Evolutionary conservation across 2,888 invertebrate genomes (phyloP), one percentile per base, ranked within the genome.

Genomic region (Drosophila longiperda): DNA sequence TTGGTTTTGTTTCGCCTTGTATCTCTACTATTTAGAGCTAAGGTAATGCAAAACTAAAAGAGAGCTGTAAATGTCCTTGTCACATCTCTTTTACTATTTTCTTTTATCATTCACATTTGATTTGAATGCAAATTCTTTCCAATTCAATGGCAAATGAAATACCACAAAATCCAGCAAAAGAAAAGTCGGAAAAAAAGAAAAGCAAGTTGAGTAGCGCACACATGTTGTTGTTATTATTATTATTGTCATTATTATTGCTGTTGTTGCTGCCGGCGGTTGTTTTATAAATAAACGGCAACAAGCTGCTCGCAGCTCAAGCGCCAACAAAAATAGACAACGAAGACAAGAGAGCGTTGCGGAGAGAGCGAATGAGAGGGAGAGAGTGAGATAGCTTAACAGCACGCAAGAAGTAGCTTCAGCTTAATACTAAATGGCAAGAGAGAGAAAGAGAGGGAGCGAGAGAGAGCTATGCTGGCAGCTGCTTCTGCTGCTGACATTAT

Each of bases 201-300:
- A 66, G 40, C 61, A 76, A 64, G 78, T 75, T 66, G 64, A 72
- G 66, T 49, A 49, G 32, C 38, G 58, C 57, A 62, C 59, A 66
- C 53, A 54, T 49, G 57, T 45, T 63, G 29, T 45, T 72, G 49
- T 80, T 83, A 54, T 73, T 73, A 61, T 67, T 57, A 38, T 29
- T 45, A 20, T 34, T 64, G 38, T 57, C 52, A 33, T 26, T 65
- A 29, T 42, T 52, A 15, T 29, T 75, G 79, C 69, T 69, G 63
- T 68, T 82, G 57, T 48, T 71, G 67, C 66, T 68, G 69, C 69
- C 82, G 65, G 65, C 75, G 70, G 68, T 72, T 79, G 67, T 71
- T 74, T 86, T 83, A 85, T 75, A 83, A 83, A 88, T 83, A 83
- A 83, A 86, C 77, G 70, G 77, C 74, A 79, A 82, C 89, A 81